These are phyloP conservation scores for Ptychadena robeensis DNA, from an alignment of 2,797 vertebrate genomes.

Conservation along the genomic window DNA sequence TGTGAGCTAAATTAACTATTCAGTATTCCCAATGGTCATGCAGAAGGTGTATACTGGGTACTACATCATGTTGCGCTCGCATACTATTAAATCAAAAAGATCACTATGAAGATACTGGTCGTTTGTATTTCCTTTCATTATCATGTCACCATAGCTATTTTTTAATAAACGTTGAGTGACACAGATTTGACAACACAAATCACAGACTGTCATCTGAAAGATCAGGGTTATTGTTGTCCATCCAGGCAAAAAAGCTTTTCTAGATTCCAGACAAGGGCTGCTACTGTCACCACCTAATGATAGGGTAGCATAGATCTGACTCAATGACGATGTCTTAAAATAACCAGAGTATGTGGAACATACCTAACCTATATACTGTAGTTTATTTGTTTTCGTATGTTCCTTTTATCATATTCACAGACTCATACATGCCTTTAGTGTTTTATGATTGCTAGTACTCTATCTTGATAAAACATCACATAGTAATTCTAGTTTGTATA, in stretches of 20 bases:
- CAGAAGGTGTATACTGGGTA: no score
- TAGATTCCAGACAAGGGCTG: neutral
- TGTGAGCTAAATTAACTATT: no score
- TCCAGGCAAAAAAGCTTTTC: neutral
- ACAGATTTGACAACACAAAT: constrained; percentile 10
- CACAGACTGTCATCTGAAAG: neutral
- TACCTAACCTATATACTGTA: neutral
- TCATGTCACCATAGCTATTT: neutral
- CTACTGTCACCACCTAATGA: neutral
- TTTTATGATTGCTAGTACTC: neutral
- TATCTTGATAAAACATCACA: neutral
- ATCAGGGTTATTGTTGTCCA: neutral
- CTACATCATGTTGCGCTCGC: no score
- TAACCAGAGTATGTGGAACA: neutral
- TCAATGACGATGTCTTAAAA: neutral
- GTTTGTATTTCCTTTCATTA: neutral
- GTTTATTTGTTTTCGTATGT: no score
- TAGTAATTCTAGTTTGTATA: neutral
- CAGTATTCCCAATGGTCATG: no score
- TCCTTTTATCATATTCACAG: neutral
- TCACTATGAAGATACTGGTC: neutral
- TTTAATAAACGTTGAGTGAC: neutral
- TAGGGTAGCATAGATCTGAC: no score
- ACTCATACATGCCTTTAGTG: neutral
- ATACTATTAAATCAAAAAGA: no score